These are phyloP conservation scores for Iguana delicatissima DNA, from an alignment of 2,797 vertebrate species.

Conservation along the genomic window DNA sequence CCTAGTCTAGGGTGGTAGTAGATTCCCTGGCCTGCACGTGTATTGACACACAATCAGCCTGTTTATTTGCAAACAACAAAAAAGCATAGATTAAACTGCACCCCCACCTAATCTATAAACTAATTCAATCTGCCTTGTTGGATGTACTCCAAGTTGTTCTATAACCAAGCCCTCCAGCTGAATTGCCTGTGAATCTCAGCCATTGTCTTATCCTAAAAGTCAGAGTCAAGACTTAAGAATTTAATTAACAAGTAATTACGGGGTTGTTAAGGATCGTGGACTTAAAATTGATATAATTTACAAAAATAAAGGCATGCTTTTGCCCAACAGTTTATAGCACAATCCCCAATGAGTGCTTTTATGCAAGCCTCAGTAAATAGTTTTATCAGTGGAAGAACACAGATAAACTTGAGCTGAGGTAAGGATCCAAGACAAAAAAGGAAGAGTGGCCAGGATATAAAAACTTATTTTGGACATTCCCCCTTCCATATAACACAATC, in stretches of 20 bases:
- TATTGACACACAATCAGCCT: neutral
- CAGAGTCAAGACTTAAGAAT: neutral
- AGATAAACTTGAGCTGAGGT: neutral
- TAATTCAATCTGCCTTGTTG: neutral
- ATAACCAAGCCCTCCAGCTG: neutral
- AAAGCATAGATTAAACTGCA: neutral
- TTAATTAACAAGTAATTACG: neutral
- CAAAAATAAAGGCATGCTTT: neutral
- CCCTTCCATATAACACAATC: neutral
- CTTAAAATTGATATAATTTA: neutral
- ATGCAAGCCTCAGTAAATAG: neutral
- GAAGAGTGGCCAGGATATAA: neutral
- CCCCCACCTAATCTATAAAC: slow-evolving; percentile 17
- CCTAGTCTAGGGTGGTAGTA: neutral
- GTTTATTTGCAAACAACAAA: slow-evolving; percentile 28
- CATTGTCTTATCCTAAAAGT: neutral
- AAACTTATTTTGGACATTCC: neutral
- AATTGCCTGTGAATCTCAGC: neutral
- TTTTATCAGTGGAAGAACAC: neutral
- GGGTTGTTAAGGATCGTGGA: neutral
- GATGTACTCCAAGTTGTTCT: slow-evolving; percentile 1
- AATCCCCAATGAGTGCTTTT: neutral
- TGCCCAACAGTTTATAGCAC: neutral
- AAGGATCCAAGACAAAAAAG: neutral
- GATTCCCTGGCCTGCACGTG: neutral